Evolutionary conservation across 2,113 vertebrate species (phyloP).

Genomic region (Aspiorhynchus laticeps): DNA sequence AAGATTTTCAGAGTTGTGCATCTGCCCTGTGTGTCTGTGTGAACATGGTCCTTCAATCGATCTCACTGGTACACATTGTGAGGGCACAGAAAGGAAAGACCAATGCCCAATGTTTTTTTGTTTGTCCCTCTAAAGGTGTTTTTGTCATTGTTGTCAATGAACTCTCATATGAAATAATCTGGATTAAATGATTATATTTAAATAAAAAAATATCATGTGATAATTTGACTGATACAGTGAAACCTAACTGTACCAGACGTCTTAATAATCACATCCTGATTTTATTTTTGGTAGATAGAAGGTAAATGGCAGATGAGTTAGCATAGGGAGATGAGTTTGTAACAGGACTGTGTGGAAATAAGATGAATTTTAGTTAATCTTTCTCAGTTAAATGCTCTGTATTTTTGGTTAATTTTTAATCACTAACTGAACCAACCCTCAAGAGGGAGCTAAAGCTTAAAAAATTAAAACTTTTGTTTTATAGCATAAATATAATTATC

Average conservation of each 20-base stretch:
- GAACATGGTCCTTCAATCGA: not conserved
- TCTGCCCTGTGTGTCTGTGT: no score
- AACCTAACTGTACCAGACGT: not conserved
- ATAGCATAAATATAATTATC: no score
- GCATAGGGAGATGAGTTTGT: not conserved
- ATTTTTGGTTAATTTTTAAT: not conserved
- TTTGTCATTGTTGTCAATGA: not conserved
- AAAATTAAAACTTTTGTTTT: not conserved
- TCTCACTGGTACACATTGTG: constrained; percentile 35
- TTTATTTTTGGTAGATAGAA: not conserved
- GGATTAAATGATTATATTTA: not conserved
- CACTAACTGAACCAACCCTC: not conserved
- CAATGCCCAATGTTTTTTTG: not conserved
- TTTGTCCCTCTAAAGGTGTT: not conserved
- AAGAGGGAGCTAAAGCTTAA: constrained; percentile 2
- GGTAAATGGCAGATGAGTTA: not conserved
- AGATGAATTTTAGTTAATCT: not conserved
- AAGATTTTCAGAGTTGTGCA: not conserved
- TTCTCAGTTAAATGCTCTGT: not conserved
- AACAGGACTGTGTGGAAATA: not conserved
- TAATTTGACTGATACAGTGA: not conserved
- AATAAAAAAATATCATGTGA: not conserved
- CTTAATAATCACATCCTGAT: not conserved
- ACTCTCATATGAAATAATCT: not conserved
- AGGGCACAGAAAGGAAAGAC: constrained; percentile 11